Conservation (phyloP, 2,888 invertebrate genomes). For the Ecliptopera silaceata region DNA sequence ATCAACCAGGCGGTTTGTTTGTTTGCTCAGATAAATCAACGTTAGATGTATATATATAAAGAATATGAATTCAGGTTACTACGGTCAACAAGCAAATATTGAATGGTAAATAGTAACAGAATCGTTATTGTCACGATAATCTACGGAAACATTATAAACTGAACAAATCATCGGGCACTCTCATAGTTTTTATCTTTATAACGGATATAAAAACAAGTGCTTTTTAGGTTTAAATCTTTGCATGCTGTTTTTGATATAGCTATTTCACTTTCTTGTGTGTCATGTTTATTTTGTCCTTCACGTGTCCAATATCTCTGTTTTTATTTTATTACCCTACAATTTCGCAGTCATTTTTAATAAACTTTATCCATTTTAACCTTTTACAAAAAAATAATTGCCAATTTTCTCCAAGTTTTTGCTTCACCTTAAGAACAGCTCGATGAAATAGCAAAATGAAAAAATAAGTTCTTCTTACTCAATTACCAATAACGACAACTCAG, state of each 20-base stretch:
- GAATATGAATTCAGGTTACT: slow-evolving; percentile 41
- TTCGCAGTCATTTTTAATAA: no score
- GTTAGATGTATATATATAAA: slow-evolving; percentile 38
- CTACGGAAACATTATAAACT: no score
- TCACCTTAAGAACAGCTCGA: slow-evolving; percentile 6
- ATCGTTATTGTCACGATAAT: background rate
- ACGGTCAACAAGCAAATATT: slow-evolving; percentile 15
- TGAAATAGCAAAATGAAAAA: slow-evolving; percentile 29
- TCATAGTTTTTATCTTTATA: no score
- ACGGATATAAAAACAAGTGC: no score
- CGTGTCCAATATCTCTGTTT: no score
- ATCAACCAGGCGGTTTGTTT: slow-evolving; percentile 44
- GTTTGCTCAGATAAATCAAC: slow-evolving; percentile 44
- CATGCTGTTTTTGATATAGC: no score
- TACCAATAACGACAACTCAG: slow-evolving; percentile 37
- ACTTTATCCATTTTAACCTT: no score
- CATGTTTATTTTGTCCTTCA: no score
- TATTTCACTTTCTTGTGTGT: no score
- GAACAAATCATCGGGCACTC: no score
- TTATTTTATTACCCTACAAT: no score
- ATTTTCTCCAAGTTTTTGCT: background rate
- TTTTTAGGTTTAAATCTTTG: no score
- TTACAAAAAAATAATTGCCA: background rate
- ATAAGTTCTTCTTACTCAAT: slow-evolving; percentile 38
- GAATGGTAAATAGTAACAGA: background rate